Conservation (phyloP, 2,888 invertebrate genomes). For the Timandra comae region DNA sequence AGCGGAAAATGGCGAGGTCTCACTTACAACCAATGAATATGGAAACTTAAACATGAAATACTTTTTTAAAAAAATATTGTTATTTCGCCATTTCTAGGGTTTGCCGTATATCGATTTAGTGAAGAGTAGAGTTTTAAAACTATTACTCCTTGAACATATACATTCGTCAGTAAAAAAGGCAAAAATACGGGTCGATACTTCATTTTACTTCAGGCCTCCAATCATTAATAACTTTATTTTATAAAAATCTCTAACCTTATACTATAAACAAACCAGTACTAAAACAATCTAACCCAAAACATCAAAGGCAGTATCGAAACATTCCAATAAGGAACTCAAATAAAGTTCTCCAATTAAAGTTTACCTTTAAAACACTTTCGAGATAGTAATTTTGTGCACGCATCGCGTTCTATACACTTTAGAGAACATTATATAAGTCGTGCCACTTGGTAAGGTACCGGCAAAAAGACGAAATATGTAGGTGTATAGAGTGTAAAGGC, state of each 20-base stretch:
- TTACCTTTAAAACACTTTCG: conserved; percentile 8
- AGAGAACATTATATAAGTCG: conserved; percentile 31
- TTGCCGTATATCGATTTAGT: no score
- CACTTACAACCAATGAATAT: conserved; percentile 9
- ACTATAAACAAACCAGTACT: no score
- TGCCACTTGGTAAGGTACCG: conserved; percentile 38
- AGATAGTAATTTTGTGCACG: conserved; percentile 16
- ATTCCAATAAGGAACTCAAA: conserved; percentile 6
- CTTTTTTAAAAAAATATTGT: no score
- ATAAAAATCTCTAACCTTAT: no score
- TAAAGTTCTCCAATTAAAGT: conserved; percentile 20
- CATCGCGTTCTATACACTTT: conserved; percentile 22
- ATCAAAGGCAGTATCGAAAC: conserved; percentile 8
- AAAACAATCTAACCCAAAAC: background rate
- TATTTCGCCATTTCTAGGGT: no score
- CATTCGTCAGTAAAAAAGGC: no score
- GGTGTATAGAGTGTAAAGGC: conserved; percentile 31
- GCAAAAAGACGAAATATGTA: conserved; percentile 38
- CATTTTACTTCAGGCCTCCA: no score
- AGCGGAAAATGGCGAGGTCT: conserved; percentile 4
- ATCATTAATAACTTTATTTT: no score
- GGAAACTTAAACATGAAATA: no score
- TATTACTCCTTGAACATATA: no score
- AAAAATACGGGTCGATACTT: no score
- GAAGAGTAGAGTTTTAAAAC: no score